These are phyloP conservation scores for Drosophila micromelanica DNA, from an alignment of 1,140 invertebrate genomes.

Conservation along the genomic window DNA sequence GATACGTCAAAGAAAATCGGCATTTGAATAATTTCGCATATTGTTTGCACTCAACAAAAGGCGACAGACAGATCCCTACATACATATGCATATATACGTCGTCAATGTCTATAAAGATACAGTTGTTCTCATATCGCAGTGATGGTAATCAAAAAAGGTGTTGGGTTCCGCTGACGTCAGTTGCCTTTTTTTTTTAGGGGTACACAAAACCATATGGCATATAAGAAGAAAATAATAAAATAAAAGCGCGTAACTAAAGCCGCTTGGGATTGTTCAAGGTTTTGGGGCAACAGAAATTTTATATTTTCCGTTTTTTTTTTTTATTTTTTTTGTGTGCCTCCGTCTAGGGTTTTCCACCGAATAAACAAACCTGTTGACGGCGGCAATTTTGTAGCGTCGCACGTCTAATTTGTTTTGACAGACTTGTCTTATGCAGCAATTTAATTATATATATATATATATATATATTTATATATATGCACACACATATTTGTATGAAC, in stretches of 20 bases:
- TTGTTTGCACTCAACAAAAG: conserved; percentile 62
- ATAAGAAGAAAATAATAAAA: neutral
- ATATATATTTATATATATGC: conserved; percentile 2
- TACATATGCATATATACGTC: conserved; percentile 25
- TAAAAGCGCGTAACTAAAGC: neutral
- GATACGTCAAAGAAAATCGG: conserved; percentile 2
- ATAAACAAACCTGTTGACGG: conserved; percentile 14
- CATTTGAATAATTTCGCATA: conserved; percentile 75
- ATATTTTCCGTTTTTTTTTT: neutral
- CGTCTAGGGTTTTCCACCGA: neutral
- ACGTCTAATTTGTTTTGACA: conserved; percentile 35
- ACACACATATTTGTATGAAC: neutral
- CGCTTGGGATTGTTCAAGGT: conserved; percentile 10
- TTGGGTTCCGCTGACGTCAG: conserved; percentile 49
- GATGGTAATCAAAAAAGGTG: conserved; percentile 41
- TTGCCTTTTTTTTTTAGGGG: conserved; percentile 10
- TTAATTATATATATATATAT: conserved; percentile 15
- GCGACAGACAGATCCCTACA: conserved; percentile 11
- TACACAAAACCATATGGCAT: conserved; percentile 5
- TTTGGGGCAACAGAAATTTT: neutral
- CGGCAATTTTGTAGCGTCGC: conserved; percentile 12
- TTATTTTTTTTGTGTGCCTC: neutral
- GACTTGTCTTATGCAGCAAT: conserved; percentile 10
- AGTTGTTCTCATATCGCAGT: conserved; percentile 35
- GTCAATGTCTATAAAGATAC: conserved; percentile 42